phyloP scores from a whole-genome alignment of 2,888 invertebrate species.

The Dorcus hopei region DNA sequence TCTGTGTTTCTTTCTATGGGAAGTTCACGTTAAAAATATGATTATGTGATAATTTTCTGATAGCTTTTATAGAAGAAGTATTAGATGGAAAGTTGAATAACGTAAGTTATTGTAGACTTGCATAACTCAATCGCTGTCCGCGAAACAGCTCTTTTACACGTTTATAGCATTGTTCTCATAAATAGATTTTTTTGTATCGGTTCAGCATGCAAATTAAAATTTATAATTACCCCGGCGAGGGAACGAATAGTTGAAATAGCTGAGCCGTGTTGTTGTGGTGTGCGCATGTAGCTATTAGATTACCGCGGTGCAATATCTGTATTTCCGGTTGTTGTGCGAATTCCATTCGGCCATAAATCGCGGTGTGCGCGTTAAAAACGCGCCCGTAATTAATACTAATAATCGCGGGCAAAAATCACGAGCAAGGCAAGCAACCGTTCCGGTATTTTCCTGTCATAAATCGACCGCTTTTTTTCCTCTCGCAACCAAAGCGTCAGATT shows the following conservation, averaged over 20 bases:
- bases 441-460: neutral
- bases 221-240: too few species aligned
- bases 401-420: neutral
- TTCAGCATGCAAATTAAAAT: too few species aligned
- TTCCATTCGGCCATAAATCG: neutral
- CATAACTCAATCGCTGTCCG: too few species aligned
- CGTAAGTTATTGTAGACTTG: too few species aligned
- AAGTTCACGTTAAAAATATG: too few species aligned
- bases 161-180: neutral
- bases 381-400: neutral
- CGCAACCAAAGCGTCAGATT: neutral
- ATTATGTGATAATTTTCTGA: too few species aligned
- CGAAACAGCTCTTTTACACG: too few species aligned
- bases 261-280: neutral
- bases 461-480: neutral
- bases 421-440: conserved; percentile 1
- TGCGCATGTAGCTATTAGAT: neutral
- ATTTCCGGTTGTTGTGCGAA: neutral
- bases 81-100: too few species aligned
- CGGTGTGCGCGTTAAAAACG: neutral
- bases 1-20: too few species aligned
- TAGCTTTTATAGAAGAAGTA: too few species aligned
- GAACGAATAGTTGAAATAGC: neutral
- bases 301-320: neutral
- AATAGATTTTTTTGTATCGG: neutral